A percentile compares a stretch with the other conserved stretches of the same genome.
Conservation (phyloP, 2,797 vertebrate genomes). For the Spondyliosoma cantharus region DNA sequence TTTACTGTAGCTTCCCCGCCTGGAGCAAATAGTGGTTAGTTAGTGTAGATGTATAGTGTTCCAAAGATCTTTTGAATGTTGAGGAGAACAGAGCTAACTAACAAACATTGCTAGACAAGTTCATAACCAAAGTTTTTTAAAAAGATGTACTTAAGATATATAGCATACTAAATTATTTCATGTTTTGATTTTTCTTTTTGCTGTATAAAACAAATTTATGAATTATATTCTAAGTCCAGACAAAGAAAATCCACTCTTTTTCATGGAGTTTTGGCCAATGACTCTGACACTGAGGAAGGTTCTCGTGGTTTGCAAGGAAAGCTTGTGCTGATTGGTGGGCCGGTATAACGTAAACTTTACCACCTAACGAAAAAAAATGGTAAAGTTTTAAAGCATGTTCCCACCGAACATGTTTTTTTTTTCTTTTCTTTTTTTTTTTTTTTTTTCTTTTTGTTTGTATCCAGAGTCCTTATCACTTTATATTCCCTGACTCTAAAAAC, state of each 20-base stretch:
- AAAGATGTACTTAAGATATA: constrained; percentile 86
- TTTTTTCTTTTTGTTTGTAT: constrained; percentile 70
- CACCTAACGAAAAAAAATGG: constrained; percentile 66
- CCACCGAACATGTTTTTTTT: constrained; percentile 63
- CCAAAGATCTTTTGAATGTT: constrained; percentile 87
- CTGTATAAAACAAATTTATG: constrained; percentile 84
- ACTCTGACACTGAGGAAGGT: constrained; percentile 75
- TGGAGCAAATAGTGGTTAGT: constrained; percentile 79
- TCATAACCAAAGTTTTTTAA: constrained; percentile 86
- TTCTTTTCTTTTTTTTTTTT: constrained; percentile 58
- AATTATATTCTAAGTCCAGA: constrained; percentile 83
- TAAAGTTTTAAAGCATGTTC: constrained; percentile 74
- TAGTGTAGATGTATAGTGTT: constrained; percentile 82
- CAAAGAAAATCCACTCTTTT: constrained; percentile 76
- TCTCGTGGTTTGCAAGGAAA: constrained; percentile 81
- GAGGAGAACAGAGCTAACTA: constrained; percentile 84
- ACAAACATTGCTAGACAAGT: constrained; percentile 85
- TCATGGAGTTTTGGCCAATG: constrained; percentile 80
- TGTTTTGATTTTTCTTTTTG: constrained; percentile 80
- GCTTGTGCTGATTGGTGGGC: constrained; percentile 88
- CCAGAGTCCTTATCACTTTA: constrained; percentile 85
- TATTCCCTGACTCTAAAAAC: constrained; percentile 82
- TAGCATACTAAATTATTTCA: constrained; percentile 87
- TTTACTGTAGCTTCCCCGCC: constrained; percentile 82
- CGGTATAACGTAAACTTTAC: constrained; percentile 79